These are phyloP conservation scores for Heliothis virescens DNA, from an alignment of 1,140 invertebrate species.

Conservation along the genomic window DNA sequence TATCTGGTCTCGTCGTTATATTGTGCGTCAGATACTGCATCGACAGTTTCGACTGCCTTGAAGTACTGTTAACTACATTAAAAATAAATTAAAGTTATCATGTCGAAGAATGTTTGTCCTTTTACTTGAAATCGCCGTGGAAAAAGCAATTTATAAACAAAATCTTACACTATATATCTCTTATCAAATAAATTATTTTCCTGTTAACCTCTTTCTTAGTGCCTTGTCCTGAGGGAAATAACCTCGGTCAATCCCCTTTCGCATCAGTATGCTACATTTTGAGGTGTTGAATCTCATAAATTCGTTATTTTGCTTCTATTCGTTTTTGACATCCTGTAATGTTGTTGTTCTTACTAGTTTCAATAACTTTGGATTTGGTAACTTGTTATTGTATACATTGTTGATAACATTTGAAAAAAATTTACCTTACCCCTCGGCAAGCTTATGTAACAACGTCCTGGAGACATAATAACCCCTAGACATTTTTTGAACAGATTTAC, in stretches of 20 bases:
- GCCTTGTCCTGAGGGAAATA: slow-evolving; percentile 57
- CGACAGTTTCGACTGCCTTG: slow-evolving; percentile 55
- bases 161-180: background rate
- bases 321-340: slow-evolving; percentile 17
- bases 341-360: background rate
- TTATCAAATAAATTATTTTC: slow-evolving; percentile 48
- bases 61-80: slow-evolving; percentile 51
- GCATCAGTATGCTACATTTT: slow-evolving; percentile 50
- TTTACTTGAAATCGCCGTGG: background rate
- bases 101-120: slow-evolving; percentile 13
- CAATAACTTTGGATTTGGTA: background rate
- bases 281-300: slow-evolving; percentile 46
- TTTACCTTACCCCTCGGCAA: too few relatives aligned
- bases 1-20: slow-evolving; percentile 73
- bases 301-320: slow-evolving; percentile 19
- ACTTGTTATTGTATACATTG: too few relatives aligned
- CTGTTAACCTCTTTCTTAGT: slow-evolving; percentile 46
- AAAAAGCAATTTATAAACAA: slow-evolving; percentile 14
- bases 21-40: slow-evolving; percentile 65
- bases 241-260: slow-evolving; percentile 58
- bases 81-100: slow-evolving; percentile 48
- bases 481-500: too few relatives aligned
- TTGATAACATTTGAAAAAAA: too few relatives aligned
- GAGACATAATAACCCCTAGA: too few relatives aligned
- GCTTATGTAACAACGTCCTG: too few relatives aligned